phyloP scores from a whole-genome alignment of 2,888 invertebrate genomes.

The Nomada ferruginata region DNA sequence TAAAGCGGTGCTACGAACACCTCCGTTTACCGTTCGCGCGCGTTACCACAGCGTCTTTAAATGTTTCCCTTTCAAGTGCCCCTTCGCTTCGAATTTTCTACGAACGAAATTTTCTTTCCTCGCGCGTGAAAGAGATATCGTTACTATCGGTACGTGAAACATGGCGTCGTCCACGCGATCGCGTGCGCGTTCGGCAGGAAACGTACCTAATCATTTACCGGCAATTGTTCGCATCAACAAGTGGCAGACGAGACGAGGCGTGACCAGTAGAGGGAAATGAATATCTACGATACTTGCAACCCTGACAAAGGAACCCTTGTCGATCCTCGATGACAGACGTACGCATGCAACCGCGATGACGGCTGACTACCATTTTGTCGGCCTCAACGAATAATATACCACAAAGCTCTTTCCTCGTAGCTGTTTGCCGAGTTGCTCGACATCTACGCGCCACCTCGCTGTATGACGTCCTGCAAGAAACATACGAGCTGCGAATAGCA shows the following conservation, averaged over 20 bases:
- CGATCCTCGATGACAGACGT: slow-evolving; percentile 57
- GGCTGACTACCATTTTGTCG: slow-evolving; percentile 33
- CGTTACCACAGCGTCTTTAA: too few species aligned
- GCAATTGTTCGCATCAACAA: slow-evolving; percentile 68
- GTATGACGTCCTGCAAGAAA: background rate
- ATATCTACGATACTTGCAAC: slow-evolving; percentile 25
- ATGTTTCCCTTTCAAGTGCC: background rate
- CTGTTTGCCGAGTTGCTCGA: background rate
- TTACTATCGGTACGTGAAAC: slow-evolving; percentile 3
- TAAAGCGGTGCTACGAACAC: too few species aligned
- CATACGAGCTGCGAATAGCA: background rate
- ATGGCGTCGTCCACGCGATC: slow-evolving; percentile 38
- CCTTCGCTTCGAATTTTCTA: background rate
- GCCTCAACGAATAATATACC: slow-evolving; percentile 18
- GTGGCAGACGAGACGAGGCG: slow-evolving; percentile 43
- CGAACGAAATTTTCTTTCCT: too few species aligned
- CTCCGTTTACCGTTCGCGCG: too few species aligned
- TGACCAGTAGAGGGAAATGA: background rate
- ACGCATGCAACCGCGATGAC: slow-evolving; percentile 60
- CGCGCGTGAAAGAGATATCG: background rate
- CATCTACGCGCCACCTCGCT: background rate
- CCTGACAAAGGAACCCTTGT: slow-evolving; percentile 45
- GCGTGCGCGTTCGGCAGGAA: slow-evolving; percentile 56
- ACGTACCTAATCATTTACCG: slow-evolving; percentile 55
- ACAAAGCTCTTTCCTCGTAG: slow-evolving; percentile 1